Evolutionary conservation across 2,113 vertebrate genomes (phyloP).

Genomic region (Oncorhynchus keta): DNA sequence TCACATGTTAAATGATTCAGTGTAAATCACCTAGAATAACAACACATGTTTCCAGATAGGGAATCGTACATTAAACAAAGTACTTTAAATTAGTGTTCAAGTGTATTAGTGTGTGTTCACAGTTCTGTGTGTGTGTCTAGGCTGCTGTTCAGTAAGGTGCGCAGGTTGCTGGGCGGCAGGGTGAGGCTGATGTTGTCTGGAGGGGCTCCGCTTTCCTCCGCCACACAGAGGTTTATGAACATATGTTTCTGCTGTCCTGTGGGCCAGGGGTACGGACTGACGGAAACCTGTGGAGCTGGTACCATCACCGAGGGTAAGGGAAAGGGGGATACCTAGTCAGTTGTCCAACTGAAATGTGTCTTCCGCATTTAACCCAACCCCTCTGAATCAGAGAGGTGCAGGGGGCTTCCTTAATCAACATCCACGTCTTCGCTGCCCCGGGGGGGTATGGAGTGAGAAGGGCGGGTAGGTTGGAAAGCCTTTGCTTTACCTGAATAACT

Average conservation of each 20-base stretch:
- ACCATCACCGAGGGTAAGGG: constrained; percentile 90
- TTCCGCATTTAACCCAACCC: too few relatives aligned
- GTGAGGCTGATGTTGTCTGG: constrained; percentile 94
- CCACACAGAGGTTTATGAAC: constrained; percentile 96
- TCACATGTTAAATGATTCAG: too few relatives aligned
- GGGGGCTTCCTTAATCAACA: background rate
- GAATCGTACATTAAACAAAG: too few relatives aligned
- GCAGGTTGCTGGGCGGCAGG: constrained; percentile 86
- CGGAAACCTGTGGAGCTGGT: constrained; percentile 94
- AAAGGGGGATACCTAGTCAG: background rate
- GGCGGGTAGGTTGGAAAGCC: background rate
- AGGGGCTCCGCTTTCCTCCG: constrained; percentile 89
- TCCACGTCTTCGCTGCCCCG: too few relatives aligned
- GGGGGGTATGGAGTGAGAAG: background rate
- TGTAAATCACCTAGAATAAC: too few relatives aligned
- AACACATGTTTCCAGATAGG: too few relatives aligned
- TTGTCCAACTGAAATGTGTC: too few relatives aligned
- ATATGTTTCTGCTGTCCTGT: constrained; percentile 97
- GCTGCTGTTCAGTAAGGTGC: constrained; percentile 89
- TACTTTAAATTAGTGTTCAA: too few relatives aligned
- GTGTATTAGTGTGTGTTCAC: background rate
- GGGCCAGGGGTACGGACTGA: constrained; percentile 93
- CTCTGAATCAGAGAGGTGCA: too few relatives aligned
- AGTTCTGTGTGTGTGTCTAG: constrained; percentile 60
- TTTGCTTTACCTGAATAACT: background rate